Percentiles rank a stretch among this genome's conserved stretches.
Evolutionary conservation across 2,113 vertebrate genomes (phyloP).

Genomic region (Pomatorhinus ruficollis): DNA sequence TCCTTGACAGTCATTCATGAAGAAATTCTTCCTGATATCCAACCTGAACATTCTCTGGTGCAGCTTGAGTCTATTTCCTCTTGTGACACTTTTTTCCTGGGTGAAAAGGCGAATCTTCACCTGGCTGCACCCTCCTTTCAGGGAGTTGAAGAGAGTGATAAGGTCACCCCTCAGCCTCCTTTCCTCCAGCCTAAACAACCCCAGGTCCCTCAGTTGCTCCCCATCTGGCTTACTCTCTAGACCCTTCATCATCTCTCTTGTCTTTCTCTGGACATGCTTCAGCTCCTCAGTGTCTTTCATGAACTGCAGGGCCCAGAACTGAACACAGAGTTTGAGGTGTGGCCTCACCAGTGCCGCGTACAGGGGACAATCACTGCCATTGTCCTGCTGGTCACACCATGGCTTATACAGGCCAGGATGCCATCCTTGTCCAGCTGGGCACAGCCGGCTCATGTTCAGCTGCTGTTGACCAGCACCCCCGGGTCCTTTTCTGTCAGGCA

Average conservation of each 20-base stretch:
- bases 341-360: fast-evolving
- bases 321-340: fast-evolving
- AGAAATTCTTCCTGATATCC: background rate
- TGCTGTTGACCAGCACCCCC: fast-evolving
- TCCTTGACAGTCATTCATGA: background rate
- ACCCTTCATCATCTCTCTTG: background rate
- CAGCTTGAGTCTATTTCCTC: background rate
- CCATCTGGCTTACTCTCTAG: background rate
- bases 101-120: background rate
- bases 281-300: background rate
- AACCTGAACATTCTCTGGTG: background rate
- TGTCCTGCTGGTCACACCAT: fast-evolving
- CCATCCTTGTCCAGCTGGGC: background rate
- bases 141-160: background rate
- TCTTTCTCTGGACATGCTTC: background rate
- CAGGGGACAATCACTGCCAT: fast-evolving
- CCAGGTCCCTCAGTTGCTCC: fast-evolving
- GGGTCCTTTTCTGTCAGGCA: background rate
- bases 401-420: background rate
- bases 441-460: background rate
- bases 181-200: background rate
- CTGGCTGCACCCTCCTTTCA: background rate
- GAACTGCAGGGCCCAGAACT: background rate
- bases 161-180: background rate
- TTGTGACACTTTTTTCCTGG: background rate